Percentiles rank a stretch among this genome's conserved stretches.
These are phyloP conservation scores for Bombus confusus DNA, from an alignment of 1,140 invertebrate species.

Conservation along the genomic window DNA sequence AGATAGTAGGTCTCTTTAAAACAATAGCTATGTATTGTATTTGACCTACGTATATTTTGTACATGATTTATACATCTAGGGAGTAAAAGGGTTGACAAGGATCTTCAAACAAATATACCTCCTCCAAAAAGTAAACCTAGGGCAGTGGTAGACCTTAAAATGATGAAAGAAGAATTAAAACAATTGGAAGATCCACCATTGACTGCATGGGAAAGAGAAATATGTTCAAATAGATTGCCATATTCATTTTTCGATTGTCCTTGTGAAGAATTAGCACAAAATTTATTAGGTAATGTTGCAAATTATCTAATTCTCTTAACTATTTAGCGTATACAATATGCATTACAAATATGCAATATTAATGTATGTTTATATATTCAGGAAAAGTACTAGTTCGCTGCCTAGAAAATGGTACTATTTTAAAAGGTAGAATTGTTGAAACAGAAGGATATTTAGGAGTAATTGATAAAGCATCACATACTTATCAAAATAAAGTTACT, in stretches of 20 bases:
- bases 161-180: conserved; percentile 72
- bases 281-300: conserved; percentile 83
- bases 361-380: conserved; percentile 46
- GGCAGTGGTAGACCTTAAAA: conserved; percentile 67
- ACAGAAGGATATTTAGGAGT: conserved; percentile 90
- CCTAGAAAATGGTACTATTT: conserved; percentile 82
- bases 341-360: neutral
- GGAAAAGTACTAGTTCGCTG: conserved; percentile 85
- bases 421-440: conserved; percentile 89
- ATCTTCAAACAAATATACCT: conserved; percentile 33
- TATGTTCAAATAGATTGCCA: conserved; percentile 68
- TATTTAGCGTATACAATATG: neutral
- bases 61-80: conserved; percentile 33
- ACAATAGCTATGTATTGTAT: neutral
- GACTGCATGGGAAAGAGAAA: conserved; percentile 70
- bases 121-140: conserved; percentile 56
- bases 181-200: conserved; percentile 76
- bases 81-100: conserved; percentile 24
- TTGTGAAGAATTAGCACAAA: conserved; percentile 83
- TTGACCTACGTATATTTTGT: neutral
- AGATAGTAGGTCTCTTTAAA: conserved; percentile 25
- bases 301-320: conserved; percentile 41
- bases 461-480: conserved; percentile 89
- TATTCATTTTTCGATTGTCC: conserved; percentile 79
- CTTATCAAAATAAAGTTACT: conserved; percentile 87